Conservation (phyloP, 2,888 invertebrate species). For the Pollenia angustigena region DNA sequence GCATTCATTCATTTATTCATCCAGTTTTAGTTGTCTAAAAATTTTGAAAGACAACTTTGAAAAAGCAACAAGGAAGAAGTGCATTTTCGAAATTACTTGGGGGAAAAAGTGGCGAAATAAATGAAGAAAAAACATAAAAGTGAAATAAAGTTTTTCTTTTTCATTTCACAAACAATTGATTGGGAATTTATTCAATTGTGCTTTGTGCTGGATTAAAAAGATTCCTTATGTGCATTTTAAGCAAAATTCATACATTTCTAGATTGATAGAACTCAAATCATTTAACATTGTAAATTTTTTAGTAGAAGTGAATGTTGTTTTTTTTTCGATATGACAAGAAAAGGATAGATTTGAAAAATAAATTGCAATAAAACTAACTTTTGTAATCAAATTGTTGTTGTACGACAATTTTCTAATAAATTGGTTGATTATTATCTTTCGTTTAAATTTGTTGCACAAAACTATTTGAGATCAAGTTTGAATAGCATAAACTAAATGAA, state of each 20-base stretch:
- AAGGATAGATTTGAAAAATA: too few relatives aligned
- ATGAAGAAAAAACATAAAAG: not conserved
- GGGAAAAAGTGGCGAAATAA: not conserved
- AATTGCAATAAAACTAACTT: too few relatives aligned
- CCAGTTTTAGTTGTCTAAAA: constrained; percentile 3
- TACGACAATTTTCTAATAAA: not conserved
- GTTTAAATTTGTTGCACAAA: too few relatives aligned
- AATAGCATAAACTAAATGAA: too few relatives aligned
- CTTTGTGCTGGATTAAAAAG: constrained; percentile 30
- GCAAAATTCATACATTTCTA: not conserved
- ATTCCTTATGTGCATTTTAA: constrained; percentile 7
- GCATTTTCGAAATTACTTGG: constrained; percentile 7
- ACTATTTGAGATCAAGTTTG: too few relatives aligned
- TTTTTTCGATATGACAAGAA: too few relatives aligned
- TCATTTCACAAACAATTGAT: constrained; percentile 45
- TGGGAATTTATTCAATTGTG: constrained; percentile 24
- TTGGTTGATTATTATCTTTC: too few relatives aligned
- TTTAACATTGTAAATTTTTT: not conserved
- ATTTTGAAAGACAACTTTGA: not conserved
- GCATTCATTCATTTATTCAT: constrained; percentile 7
- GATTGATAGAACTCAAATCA: not conserved
- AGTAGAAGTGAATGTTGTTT: too few relatives aligned
- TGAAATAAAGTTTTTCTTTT: constrained; percentile 41
- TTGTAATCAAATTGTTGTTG: not conserved
- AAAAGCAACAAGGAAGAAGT: constrained; percentile 11